phyloP scores from a whole-genome alignment of 2,113 vertebrate genomes.

The Tauraco erythrolophus region DNA sequence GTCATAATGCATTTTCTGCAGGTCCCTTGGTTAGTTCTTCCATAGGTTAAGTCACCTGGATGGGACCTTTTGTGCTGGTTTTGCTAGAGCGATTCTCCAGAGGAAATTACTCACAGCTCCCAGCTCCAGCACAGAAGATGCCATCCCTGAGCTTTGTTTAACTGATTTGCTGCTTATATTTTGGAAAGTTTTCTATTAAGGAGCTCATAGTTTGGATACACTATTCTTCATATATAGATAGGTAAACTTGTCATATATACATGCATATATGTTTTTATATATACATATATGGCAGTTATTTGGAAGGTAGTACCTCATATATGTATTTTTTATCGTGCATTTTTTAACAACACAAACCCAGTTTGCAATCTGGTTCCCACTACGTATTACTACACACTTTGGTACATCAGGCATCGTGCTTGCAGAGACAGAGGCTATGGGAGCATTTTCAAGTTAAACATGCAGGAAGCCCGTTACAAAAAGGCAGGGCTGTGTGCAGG shows the following conservation, averaged over 20 bases:
- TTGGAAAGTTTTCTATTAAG: neutral
- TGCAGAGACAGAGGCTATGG: neutral
- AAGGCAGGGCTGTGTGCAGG: neutral
- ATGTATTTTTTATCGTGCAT: neutral
- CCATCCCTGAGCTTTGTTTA: neutral
- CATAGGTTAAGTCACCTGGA: neutral
- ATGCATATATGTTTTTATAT: fast-evolving
- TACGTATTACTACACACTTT: neutral
- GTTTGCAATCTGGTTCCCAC: neutral
- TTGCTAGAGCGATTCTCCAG: neutral
- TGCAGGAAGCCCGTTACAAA: neutral
- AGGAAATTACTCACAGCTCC: neutral
- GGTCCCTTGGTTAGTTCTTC: neutral
- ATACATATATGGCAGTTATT: neutral
- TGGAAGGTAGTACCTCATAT: neutral
- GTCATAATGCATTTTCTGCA: neutral
- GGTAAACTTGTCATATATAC: neutral
- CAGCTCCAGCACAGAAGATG: neutral
- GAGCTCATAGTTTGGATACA: neutral
- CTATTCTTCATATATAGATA: neutral
- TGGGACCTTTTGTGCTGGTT: neutral
- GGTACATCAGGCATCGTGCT: neutral
- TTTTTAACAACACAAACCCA: neutral
- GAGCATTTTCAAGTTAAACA: neutral
- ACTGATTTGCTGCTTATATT: neutral